Conservation (phyloP, 2,797 vertebrate species). For the Esox lucius region DNA sequence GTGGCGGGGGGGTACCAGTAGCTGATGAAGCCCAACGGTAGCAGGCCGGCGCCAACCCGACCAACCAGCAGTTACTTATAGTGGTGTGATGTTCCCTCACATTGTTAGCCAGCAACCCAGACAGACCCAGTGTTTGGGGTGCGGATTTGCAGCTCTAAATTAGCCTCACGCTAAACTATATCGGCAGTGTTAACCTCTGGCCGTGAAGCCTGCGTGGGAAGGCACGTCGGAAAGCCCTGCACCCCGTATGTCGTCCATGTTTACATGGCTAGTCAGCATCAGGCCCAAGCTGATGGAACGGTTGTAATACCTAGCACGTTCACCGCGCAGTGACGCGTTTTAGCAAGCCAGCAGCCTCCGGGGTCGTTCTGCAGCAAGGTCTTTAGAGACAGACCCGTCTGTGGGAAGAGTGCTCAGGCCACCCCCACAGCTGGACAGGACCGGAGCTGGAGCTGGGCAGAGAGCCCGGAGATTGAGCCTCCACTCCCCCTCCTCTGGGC, state of each 20-base stretch:
- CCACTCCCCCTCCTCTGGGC: constrained; percentile 29
- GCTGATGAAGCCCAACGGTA: constrained; percentile 20
- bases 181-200: constrained; percentile 56
- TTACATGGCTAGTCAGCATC: constrained; percentile 53
- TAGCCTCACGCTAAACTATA: constrained; percentile 52
- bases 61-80: constrained; percentile 58
- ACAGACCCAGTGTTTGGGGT: constrained; percentile 52
- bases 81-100: constrained; percentile 57
- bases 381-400: constrained; percentile 8
- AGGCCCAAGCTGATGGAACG: constrained; percentile 47
- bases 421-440: constrained; percentile 45
- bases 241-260: constrained; percentile 45
- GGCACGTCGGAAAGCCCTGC: constrained; percentile 42
- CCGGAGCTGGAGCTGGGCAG: constrained; percentile 63
- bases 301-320: constrained; percentile 51
- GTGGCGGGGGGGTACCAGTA: constrained; percentile 8
- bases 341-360: neutral
- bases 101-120: constrained; percentile 52
- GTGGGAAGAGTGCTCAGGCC: neutral
- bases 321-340: neutral
- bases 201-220: constrained; percentile 47
- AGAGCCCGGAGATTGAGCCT: constrained; percentile 58
- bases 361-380: constrained; percentile 8
- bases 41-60: constrained; percentile 51
- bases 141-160: constrained; percentile 65